Conservation (phyloP, 2,113 vertebrate species). For the Charina bottae region DNA sequence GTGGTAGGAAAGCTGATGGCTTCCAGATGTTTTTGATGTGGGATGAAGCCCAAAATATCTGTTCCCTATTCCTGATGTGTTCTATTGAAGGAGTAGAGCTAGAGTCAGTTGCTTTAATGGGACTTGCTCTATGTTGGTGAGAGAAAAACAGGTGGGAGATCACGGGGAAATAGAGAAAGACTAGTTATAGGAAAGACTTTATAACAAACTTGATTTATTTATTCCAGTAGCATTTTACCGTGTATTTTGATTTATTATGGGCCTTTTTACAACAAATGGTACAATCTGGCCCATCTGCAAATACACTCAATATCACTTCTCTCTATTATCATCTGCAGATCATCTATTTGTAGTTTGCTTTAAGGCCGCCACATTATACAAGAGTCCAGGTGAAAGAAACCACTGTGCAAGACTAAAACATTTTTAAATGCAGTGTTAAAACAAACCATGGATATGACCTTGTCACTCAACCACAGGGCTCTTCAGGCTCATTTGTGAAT, state of each 20-base stretch:
- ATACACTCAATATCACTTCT: not conserved
- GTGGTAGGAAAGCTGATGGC: no score
- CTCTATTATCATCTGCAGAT: not conserved
- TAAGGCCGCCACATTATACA: not conserved
- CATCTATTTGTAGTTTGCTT: not conserved
- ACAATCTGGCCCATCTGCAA: not conserved
- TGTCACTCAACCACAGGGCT: not conserved
- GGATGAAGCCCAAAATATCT: no score
- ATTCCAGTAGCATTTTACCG: not conserved
- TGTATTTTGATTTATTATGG: not conserved
- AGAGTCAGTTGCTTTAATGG: not conserved
- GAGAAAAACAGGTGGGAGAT: not conserved
- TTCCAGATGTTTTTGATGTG: no score
- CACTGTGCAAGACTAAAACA: not conserved
- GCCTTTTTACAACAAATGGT: not conserved
- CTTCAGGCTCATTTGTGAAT: not conserved
- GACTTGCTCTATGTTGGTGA: not conserved
- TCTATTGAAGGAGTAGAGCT: not conserved
- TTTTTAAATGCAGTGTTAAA: not conserved
- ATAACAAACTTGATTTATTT: not conserved
- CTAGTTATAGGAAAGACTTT: not conserved
- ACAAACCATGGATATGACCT: not conserved
- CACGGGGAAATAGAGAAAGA: not conserved
- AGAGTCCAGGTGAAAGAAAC: not conserved
- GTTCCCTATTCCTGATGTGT: not conserved